Evolutionary conservation across 1,140 invertebrate species (phyloP).

Genomic region (Drosophila teissieri): DNA sequence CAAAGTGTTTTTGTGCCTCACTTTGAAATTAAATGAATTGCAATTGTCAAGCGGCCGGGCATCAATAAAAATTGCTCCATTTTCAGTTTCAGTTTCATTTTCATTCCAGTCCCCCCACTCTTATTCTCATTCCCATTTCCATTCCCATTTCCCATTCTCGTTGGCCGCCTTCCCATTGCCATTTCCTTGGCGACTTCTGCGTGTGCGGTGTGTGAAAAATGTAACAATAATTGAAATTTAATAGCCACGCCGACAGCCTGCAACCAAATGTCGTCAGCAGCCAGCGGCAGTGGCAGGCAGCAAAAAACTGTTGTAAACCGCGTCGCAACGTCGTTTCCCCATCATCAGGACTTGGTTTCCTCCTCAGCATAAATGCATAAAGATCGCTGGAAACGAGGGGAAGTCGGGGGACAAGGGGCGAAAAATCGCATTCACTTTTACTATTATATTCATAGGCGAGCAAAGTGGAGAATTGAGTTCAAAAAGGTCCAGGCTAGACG

Average conservation of each 20-base stretch:
- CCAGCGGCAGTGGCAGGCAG: conserved; percentile 17
- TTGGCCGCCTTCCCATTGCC: conserved; percentile 54
- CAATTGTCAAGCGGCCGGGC: conserved; percentile 20
- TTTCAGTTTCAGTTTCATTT: conserved; percentile 35
- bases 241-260: conserved; percentile 71
- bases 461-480: conserved; percentile 5
- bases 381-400: conserved; percentile 8
- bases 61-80: conserved; percentile 54
- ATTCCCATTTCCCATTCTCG: conserved; percentile 58
- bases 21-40: conserved; percentile 22
- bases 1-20: conserved; percentile 1
- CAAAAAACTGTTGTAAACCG: conserved; percentile 45
- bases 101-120: conserved; percentile 1
- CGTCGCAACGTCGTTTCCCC: conserved; percentile 33
- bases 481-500: neutral
- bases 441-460: conserved; percentile 78
- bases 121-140: conserved; percentile 32
- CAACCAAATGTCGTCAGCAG: conserved; percentile 58
- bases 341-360: conserved; percentile 45
- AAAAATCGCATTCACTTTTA: conserved; percentile 79
- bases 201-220: conserved; percentile 75
- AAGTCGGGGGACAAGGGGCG: conserved; percentile 6
- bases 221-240: conserved; percentile 83
- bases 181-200: conserved; percentile 46
- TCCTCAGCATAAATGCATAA: conserved; percentile 60